Base-by-base conservation (phyloP, 2,888 invertebrate genomes). In the Yponomeuta malinellus region DNA sequence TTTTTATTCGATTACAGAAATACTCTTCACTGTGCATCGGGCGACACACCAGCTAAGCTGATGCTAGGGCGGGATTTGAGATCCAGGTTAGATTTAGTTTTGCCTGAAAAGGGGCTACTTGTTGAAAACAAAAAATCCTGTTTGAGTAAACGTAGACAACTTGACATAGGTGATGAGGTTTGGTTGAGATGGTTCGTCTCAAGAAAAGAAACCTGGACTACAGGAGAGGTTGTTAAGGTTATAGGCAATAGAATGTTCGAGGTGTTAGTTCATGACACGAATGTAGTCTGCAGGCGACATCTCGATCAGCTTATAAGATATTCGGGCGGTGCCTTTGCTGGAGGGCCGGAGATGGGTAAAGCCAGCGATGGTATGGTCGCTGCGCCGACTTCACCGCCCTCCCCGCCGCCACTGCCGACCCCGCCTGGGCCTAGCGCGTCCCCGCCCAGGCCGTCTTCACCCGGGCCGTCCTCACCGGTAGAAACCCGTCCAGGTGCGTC, bases 1-100 rank as follows among this genome's bases (percentile, higher is more conserved):
- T 23, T 23, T 23, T 23, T 23, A 23, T 23, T 23, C 23, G 23
- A 23, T 23, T 77, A 75, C 67, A 73, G 76, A 48, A 76, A 77
- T 52, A 72, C 74, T 3, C 73, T 71, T 52, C 75, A 76, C 63
- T 76, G 76, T 71, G 70, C 75, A 33, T 75, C 75, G 3, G 74
- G 75, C 2, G 68, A 70, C 29, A 72, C 75, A 31, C 76, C 76
- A 1, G 76, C 77, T 1, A 73, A 73, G 37, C 67, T 75, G 70
- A 75, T 75, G 74, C 74, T 76, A 48, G 75, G 76, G 23, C 59
- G 76, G 10, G 59, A 74, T 59, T 69, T 76, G 64, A 70, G 74
- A 63, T 71, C 74, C 1, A 72, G 75, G 10, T 69, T 76, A 29
- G 75, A 76, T 66, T 71, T 75, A 48, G 72, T 74, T 37, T 31